Evolutionary conservation across 1,140 invertebrate species (phyloP).

Genomic region (Lanistes nyassanus): DNA sequence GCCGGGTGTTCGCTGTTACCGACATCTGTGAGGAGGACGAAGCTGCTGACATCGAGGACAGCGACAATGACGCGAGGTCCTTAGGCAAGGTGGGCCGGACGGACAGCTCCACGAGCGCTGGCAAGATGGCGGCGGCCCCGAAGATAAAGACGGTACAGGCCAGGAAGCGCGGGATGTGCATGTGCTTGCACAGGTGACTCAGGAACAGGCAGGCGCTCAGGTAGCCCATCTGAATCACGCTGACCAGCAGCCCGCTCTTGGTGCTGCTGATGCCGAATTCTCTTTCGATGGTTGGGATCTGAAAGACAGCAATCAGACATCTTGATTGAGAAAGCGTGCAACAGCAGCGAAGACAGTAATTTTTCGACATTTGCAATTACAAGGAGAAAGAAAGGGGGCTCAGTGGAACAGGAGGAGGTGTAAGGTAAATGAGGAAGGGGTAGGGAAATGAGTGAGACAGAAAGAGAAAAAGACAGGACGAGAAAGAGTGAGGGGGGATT

Average conservation of each 20-base stretch:
- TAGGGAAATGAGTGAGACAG: not conserved
- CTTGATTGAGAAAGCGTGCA: not conserved
- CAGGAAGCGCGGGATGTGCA: not conserved
- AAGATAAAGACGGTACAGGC: not conserved
- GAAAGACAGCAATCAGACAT: not conserved
- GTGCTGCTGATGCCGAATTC: slow-evolving; percentile 1
- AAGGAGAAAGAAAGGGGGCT: too few relatives aligned
- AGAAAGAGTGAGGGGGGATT: too few relatives aligned
- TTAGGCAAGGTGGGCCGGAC: not conserved
- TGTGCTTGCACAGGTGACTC: not conserved
- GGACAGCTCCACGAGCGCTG: not conserved
- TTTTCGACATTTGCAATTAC: not conserved
- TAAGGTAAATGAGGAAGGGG: too few relatives aligned
- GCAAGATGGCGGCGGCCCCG: not conserved
- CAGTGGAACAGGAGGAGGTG: too few relatives aligned
- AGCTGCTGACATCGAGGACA: not conserved
- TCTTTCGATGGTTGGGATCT: not conserved
- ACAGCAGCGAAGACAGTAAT: not conserved
- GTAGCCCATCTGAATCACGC: not conserved
- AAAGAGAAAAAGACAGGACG: not conserved
- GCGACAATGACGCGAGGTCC: not conserved
- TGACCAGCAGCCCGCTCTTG: not conserved
- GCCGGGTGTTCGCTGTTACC: too few relatives aligned
- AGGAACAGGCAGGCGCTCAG: not conserved
- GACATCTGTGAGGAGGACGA: not conserved